Evolutionary conservation across 2,113 vertebrate genomes (phyloP), one percentile per base, ranked within the genome.

Genomic region (Scopus umbretta): DNA sequence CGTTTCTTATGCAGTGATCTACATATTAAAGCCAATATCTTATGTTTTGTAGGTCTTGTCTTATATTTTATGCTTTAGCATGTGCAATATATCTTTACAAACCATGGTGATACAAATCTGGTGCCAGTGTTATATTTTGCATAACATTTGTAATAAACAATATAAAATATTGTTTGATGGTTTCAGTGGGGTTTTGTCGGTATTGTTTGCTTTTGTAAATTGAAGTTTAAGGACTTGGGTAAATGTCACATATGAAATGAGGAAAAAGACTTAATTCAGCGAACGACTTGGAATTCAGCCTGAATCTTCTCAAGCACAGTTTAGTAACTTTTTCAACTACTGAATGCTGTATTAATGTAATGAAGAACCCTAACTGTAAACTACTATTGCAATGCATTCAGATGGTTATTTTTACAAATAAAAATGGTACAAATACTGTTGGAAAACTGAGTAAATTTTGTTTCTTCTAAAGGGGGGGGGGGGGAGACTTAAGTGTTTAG

Each of bases 371-470:
- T 96, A 96, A 94, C 88, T 98, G 97, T 98, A 98, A 98, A 97
- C 95, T 97, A 96, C 88, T 94, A 32, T 97, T 94, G 96, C 97
- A 94, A 87, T 97, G 97, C 98, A 98, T 98, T 98, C 98, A 98
- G 98, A 97, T 97, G 97, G 96, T 97, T 98, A 98, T 98, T 98
- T 98, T 98, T 98, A 97, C 98, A 98, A 98, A 98, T 98, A 98
- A 98, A 98, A 98, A 96, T 93, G 97, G 97, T 98, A 98, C 97
- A 98, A 98, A 96, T 96, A 90, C 98, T 97, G 94, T 97, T 91
- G 91, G 88, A 95, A 90, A 87, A 78, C 52, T 10, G 95, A 97
- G 88, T 94, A 59, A 29, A 86, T 94, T 85, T 91, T 80, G 22
- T 96, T 95, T 94, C 22, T 92, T 95, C 83, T n/a, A 58, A 68